Evolutionary conservation across 2,113 vertebrate species (phyloP), one percentile per base, ranked within the genome.

Genomic region (Saccopteryx bilineata): DNA sequence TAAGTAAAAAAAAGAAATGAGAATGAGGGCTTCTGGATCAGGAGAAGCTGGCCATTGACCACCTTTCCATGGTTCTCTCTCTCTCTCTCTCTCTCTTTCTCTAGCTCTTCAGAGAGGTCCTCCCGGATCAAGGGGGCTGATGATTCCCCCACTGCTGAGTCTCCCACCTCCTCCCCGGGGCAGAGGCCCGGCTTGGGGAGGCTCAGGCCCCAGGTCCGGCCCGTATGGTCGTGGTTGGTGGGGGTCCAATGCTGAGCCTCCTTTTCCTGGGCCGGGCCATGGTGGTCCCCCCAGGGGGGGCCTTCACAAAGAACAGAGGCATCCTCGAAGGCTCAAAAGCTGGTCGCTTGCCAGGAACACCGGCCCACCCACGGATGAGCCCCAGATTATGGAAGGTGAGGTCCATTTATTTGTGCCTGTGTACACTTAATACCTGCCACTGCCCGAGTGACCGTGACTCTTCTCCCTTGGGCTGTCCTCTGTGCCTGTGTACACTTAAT

Each of bases 101-200:
- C 5, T 39, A 98, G 97, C 68, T 83, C 58, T 96, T 83, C 92
- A 95, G 90, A 97, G 96, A 96, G 96, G 97, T 72, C 95, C 94
- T 96, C 94, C 94, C 33, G 96, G 97, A 83, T 83, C 97, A 56
- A 96, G 96, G 82, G 96, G 79, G 84, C 93, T 71, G 15, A n/a
- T 94, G 86, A 97, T 97, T 61, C 97, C 96, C 84, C 97, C 97
- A 48, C 94, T 98, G 68, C 97, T 98, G 82, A 98, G 96, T 66
- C 97, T 98, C 78, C 97, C 97, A 61, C 94, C 97, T 87, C 97
- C 95, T 96, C 93, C 91, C 54, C 83, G 94, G 78, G 94, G 97
- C 33, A 96, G 97, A 96, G 97, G 96, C 74, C 94, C 94, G 66
- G 8, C 93, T 63, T 93, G 94, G 76, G 94, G 96, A 91, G 88